Percentiles rank a stretch among this genome's conserved stretches.
These are phyloP conservation scores for Vultur gryphus DNA, from an alignment of 2,797 vertebrate genomes.

Conservation along the genomic window DNA sequence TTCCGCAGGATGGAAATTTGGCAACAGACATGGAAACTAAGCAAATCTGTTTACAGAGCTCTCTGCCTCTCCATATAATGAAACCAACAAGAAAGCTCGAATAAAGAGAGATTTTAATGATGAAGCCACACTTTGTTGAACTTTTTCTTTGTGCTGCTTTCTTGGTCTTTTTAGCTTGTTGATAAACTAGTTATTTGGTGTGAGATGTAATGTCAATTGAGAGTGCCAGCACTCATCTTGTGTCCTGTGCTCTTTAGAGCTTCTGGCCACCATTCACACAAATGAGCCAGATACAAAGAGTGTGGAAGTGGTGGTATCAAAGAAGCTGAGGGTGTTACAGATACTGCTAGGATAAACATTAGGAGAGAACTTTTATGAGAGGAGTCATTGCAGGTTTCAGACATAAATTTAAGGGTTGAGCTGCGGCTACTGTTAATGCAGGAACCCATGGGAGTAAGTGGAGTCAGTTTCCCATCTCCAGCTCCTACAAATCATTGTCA, in stretches of 20 bases:
- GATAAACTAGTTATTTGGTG: neutral
- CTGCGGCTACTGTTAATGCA: neutral
- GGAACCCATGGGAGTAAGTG: neutral
- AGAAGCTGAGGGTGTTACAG: neutral
- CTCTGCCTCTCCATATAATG: slow-evolving; percentile 47
- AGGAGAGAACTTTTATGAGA: neutral
- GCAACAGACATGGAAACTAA: slow-evolving; percentile 67
- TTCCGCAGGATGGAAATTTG: slow-evolving; percentile 72
- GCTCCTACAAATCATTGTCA: neutral
- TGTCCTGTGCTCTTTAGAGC: neutral
- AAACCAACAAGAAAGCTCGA: slow-evolving; percentile 45
- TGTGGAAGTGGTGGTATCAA: neutral
- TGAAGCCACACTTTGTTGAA: neutral
- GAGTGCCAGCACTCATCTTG: neutral
- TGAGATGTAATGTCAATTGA: neutral
- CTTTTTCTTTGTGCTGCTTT: slow-evolving; percentile 19
- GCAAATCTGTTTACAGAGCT: slow-evolving; percentile 67
- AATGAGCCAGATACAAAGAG: neutral
- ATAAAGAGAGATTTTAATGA: slow-evolving; percentile 3
- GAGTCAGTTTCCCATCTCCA: neutral
- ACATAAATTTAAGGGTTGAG: neutral
- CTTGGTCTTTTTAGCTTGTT: neutral
- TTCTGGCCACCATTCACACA: neutral
- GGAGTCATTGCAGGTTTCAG: neutral
- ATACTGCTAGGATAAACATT: neutral